Base-by-base conservation (phyloP, 2,888 invertebrate species). In the Acanthosepion esculentum region DNA sequence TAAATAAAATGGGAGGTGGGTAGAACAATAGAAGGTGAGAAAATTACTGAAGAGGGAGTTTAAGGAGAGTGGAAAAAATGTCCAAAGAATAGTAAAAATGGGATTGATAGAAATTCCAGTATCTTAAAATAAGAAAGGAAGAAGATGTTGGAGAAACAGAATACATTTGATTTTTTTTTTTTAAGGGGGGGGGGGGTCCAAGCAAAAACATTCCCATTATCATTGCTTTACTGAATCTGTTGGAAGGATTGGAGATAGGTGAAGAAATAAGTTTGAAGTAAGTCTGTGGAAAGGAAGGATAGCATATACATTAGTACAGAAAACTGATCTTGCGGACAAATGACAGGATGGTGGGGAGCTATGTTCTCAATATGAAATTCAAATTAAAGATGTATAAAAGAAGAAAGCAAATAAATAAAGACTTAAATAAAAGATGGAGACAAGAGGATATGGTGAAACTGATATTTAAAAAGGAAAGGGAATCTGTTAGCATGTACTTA, bases 161-260 rank as follows among this genome's bases (percentile, higher is more conserved):
- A 33, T 78, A n/a, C 0, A 18, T 78, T n/a, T n/a, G 41, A 0
- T 41, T 41, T 41, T 41, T 41, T 41, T 41, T 41, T 41, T 41
- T 41, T 41, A 0, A n/a, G 8, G 15, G 1, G n/a, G 12, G 5
- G n/a, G 8, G 8, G 0, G n/a, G n/a, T n/a, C n/a, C n/a, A 33
- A 78, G n/a, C n/a, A n/a, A 12, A 55, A 33, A 33, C 15, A 78
- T 78, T 78, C 10, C 78, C 10, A 33, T n/a, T 33, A 78, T n/a
- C 12, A 15, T 78, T 12, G 5, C 12, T 78, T 18, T 33, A 23
- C 8, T 50, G 15, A 12, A 50, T 50, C 4, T 20, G 55, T 20
- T 5, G 18, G 55, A 20, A 55, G 55, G 20, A 20, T 55, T 55
- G 55, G 23, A 55, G 18, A 20, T 6, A 6, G 78, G n/a, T n/a